phyloP scores from a whole-genome alignment of 1,140 invertebrate genomes.

The Tetramorium alpestre region DNA sequence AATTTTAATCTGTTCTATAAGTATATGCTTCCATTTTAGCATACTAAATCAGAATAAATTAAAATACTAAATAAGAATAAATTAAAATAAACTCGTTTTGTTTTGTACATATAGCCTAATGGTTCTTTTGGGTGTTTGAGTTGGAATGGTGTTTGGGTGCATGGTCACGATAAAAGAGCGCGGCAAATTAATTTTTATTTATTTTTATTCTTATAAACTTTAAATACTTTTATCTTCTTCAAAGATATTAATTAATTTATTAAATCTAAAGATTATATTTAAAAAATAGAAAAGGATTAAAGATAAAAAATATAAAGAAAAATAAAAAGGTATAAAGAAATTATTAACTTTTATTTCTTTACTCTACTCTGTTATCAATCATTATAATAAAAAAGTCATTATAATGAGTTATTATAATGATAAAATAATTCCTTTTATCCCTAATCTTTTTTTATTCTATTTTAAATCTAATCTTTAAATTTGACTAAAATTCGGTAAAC shows the following conservation, averaged over 20 bases:
- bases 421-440: neutral
- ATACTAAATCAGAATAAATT: neutral
- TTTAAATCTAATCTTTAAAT: neutral
- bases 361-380: too few species aligned
- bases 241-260: too few species aligned
- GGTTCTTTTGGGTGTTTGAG: too few species aligned
- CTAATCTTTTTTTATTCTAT: neutral
- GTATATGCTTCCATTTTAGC: neutral
- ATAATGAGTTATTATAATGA: neutral
- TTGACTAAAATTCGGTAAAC: neutral
- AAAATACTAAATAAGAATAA: neutral
- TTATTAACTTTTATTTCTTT: too few species aligned
- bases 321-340: too few species aligned
- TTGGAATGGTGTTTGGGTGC: too few species aligned
- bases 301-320: too few species aligned
- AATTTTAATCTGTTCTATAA: neutral
- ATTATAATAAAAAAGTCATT: too few species aligned
- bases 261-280: too few species aligned
- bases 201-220: neutral
- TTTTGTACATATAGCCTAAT: neutral
- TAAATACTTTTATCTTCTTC: neutral
- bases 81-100: neutral
- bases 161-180: too few species aligned
- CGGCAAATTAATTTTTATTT: neutral
- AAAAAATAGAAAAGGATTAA: too few species aligned